phyloP scores from a whole-genome alignment of 1,140 invertebrate species.

The Solenopsis fugax region DNA sequence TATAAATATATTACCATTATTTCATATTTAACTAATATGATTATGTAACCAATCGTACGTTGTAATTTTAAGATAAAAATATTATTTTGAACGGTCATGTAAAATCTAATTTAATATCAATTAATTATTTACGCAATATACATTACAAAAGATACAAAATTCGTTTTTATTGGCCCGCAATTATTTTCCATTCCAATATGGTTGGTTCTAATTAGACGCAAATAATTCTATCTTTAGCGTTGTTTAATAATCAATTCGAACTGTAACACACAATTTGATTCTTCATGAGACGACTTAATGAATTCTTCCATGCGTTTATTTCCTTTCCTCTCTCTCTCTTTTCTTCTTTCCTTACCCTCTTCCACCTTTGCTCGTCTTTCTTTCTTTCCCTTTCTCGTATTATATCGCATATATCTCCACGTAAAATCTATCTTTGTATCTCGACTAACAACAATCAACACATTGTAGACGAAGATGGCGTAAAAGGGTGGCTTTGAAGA shows the following conservation, averaged over 20 bases:
- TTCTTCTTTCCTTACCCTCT: neutral
- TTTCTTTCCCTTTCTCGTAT: neutral
- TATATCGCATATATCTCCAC: neutral
- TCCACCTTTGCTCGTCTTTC: neutral
- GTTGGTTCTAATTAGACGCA: neutral
- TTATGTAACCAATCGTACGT: too few species aligned
- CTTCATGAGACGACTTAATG: neutral
- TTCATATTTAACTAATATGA: too few species aligned
- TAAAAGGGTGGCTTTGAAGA: neutral
- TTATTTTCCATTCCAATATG: neutral
- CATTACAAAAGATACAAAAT: neutral
- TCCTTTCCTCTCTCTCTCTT: neutral
- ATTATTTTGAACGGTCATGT: too few species aligned
- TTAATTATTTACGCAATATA: neutral
- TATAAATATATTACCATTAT: neutral
- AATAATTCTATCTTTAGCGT: neutral
- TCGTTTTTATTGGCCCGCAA: neutral
- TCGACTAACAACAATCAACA: conserved; percentile 69
- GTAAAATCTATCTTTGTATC: conserved; percentile 30
- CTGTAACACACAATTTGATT: conserved; percentile 22
- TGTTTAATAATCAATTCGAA: conserved; percentile 31
- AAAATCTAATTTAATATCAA: neutral
- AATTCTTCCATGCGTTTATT: conserved; percentile 1
- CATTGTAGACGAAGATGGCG: conserved; percentile 36
- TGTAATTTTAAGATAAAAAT: too few species aligned